Conservation (phyloP, 2,113 vertebrate species). For the Dolichotis patagonum region DNA sequence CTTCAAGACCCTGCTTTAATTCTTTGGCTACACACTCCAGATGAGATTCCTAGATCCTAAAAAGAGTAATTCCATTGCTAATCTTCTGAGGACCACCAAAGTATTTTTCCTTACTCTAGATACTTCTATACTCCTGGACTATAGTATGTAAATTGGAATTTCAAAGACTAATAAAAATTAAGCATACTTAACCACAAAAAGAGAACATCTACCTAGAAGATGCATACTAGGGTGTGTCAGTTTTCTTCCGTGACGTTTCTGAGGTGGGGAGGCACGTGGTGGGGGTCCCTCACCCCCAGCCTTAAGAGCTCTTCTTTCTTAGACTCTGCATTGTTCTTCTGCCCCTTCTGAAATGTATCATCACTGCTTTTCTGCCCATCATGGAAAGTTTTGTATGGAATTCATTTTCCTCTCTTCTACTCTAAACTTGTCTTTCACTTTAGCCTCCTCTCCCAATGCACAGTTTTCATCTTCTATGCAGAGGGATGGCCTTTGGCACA, state of each 20-base stretch:
- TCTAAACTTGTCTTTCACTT: neutral
- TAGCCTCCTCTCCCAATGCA: neutral
- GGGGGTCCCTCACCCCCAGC: neutral
- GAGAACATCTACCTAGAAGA: neutral
- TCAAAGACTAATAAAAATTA: neutral
- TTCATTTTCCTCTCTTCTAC: neutral
- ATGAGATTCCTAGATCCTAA: neutral
- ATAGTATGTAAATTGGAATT: neutral
- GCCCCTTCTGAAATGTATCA: neutral
- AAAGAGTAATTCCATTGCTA: neutral
- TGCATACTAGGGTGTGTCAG: rapidly evolving
- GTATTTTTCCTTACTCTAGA: neutral
- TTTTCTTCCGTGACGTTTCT: neutral
- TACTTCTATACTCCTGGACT: neutral
- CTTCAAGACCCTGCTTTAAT: neutral
- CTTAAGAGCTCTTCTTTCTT: neutral
- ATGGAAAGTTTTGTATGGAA: neutral
- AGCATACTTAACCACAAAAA: neutral
- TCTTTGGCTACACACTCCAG: neutral
- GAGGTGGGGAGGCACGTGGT: rapidly evolving
- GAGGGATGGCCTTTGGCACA: neutral
- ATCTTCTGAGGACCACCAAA: neutral
- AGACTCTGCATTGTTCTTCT: neutral
- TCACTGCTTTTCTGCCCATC: neutral
- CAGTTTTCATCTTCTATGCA: neutral